Evolutionary conservation across 2,888 invertebrate species (phyloP).

Genomic region (Colostygia pectinataria): DNA sequence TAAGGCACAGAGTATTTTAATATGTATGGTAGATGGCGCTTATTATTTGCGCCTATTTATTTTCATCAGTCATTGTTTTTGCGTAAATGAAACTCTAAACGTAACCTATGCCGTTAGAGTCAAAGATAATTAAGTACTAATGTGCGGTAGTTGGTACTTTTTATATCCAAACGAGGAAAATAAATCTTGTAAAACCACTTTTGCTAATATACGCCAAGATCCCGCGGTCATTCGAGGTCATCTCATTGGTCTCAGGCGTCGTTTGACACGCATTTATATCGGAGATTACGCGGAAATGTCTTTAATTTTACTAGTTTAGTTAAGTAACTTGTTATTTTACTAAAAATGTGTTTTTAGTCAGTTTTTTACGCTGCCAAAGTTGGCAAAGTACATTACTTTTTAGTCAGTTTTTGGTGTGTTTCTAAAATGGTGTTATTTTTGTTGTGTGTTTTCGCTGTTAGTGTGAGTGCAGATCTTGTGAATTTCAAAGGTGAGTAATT

Average conservation of each 20-base stretch:
- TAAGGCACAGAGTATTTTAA: too few relatives aligned
- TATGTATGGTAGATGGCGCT: too few relatives aligned
- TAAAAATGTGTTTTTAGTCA: not conserved
- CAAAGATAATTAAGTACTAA: not conserved
- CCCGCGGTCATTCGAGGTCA: slow-evolving; percentile 9
- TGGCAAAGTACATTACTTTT: not conserved
- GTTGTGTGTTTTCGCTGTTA: slow-evolving; percentile 6
- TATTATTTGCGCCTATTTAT: too few relatives aligned
- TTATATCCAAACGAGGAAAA: slow-evolving; percentile 5
- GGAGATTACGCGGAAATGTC: too few relatives aligned
- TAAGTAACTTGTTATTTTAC: too few relatives aligned
- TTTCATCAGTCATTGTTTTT: too few relatives aligned
- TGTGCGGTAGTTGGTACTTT: not conserved
- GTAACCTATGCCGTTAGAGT: too few relatives aligned
- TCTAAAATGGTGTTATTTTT: slow-evolving; percentile 7
- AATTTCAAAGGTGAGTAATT: slow-evolving; percentile 19
- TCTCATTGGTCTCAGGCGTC: not conserved
- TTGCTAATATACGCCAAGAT: not conserved
- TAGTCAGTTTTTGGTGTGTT: too few relatives aligned
- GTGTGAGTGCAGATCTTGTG: slow-evolving; percentile 16
- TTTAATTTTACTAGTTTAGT: too few relatives aligned
- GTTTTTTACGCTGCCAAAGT: not conserved
- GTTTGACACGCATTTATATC: not conserved
- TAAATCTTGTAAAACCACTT: slow-evolving; percentile 8
- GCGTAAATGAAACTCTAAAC: too few relatives aligned